phyloP scores from a whole-genome alignment of 64 coral and sea anemone genomes.

The Stichodactyla mertensii region DNA sequence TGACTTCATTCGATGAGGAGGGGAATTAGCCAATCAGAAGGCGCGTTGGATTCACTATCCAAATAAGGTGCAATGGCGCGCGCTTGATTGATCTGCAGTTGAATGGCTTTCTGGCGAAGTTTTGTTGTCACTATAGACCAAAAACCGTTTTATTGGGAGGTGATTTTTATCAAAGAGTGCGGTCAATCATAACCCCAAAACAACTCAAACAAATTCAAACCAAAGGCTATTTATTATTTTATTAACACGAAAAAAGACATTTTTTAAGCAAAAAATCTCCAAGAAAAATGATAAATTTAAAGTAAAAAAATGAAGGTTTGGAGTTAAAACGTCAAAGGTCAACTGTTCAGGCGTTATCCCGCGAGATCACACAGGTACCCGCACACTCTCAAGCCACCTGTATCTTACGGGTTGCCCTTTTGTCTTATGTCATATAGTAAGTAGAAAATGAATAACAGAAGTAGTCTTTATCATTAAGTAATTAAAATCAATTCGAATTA shows the following conservation, averaged over 20 bases:
- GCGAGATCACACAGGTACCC: conserved; percentile 17
- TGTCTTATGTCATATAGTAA: conserved; percentile 8
- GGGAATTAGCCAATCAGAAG: conserved; percentile 23
- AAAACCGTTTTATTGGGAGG: not conserved
- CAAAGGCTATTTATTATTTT: not conserved
- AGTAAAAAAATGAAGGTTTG: not conserved
- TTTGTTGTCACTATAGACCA: not conserved
- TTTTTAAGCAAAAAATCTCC: not conserved
- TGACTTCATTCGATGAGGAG: conserved; percentile 49
- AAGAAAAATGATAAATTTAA: not conserved
- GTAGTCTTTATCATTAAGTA: not conserved
- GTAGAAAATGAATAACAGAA: not conserved
- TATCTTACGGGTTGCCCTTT: not conserved
- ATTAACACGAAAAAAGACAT: not conserved
- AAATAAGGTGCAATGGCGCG: conserved; percentile 24
- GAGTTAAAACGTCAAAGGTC: conserved; percentile 10
- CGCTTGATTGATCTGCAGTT: conserved; percentile 9
- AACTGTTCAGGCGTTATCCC: conserved; percentile 9
- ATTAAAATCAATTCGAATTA: not conserved
- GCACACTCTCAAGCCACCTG: not conserved
- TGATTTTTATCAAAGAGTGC: conserved; percentile 1
- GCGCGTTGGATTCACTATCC: not conserved
- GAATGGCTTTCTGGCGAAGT: not conserved
- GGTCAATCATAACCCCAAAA: not conserved
- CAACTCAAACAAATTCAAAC: not conserved